Base-by-base conservation (phyloP, 2,797 vertebrate genomes). In the Falco berigora region DNA sequence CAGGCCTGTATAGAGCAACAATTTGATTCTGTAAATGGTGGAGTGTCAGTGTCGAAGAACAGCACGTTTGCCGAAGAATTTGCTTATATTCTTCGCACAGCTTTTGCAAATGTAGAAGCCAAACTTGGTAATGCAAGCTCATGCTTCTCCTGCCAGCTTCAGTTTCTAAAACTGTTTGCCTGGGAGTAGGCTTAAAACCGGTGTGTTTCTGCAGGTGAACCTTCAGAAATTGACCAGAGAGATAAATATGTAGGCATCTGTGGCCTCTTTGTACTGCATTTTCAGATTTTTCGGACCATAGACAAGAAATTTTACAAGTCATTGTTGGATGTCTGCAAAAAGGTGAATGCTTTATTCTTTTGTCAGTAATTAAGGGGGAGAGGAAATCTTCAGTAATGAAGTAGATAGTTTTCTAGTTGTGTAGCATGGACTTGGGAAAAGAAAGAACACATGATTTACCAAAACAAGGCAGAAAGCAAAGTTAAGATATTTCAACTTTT, bases 301-400 rank as follows among this genome's bases (percentile, higher is more conserved):
- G 99, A 99, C 98, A 99, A 99, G 98, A 99, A 99, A 96, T 97
- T 99, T 95, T 99, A 99, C 97, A 99, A 99, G 96, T 97, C 99
- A 6, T 98, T 99, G 67, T 96, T 99, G 77, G 99, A 99, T 71
- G 97, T 99, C 95, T 99, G 99, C 98, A 99, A 99, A 98, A 99
- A 99, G 98, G 99, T 99, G 92, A 97, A 73, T 91, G 42, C 44
- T 94, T 96, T 72, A 24, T 47, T 92, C 69, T 86, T 97, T 92
- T 73, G 36, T 94, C 77, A 83, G 10, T 88, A 61, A 66, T 86
- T 64, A 25, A 44, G 42, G 25, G 21, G 16, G 36, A 1, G 25
- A 12, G 1, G 14, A 56, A 76, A 25, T 56, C 58, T 94, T 59
- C 8, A 88, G 18, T 36, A 38, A 71, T 49, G 66, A 95, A 85